Conservation (phyloP, 1,140 invertebrate genomes). For the Scaptomyza hsui region DNA sequence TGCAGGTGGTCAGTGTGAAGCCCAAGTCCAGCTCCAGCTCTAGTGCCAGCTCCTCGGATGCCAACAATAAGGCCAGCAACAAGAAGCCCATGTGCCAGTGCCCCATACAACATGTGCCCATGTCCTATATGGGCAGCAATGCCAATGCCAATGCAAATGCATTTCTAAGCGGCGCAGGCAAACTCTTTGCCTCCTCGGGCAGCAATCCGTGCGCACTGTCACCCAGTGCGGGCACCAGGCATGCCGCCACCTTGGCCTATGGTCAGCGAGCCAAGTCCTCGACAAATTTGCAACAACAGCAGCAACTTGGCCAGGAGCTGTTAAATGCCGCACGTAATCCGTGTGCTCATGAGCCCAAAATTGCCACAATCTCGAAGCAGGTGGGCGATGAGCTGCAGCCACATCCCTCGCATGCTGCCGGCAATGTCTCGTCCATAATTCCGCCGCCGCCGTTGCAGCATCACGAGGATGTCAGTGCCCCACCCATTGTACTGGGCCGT, state of each 20-base stretch:
- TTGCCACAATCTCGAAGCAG: conserved; percentile 81
- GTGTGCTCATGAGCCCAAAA: conserved; percentile 70
- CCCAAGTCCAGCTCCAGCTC: conserved; percentile 46
- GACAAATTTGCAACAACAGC: conserved; percentile 60
- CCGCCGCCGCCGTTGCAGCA: conserved; percentile 66
- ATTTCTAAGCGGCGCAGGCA: conserved; percentile 66
- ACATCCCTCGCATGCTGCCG: conserved; percentile 35
- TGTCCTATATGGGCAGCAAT: conserved; percentile 83
- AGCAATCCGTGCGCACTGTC: conserved; percentile 53
- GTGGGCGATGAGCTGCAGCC: conserved; percentile 70
- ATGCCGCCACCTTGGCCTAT: conserved; percentile 52
- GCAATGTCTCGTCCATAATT: conserved; percentile 58
- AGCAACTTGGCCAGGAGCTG: conserved; percentile 54
- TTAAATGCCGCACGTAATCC: conserved; percentile 38
- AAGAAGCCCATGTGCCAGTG: conserved; percentile 84
- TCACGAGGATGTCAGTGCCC: conserved; percentile 69
- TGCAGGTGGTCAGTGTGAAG: conserved; percentile 61
- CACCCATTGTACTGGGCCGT: conserved; percentile 71
- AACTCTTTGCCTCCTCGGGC: conserved; percentile 54
- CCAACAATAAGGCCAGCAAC: conserved; percentile 33
- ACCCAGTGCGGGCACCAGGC: conserved; percentile 41
- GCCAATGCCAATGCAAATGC: conserved; percentile 71
- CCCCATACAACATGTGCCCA: conserved; percentile 83
- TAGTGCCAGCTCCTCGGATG: conserved; percentile 37
- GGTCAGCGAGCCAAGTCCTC: conserved; percentile 69